Base-by-base conservation (phyloP, 1,140 invertebrate genomes). In the Diachasmimorpha longicaudata region DNA sequence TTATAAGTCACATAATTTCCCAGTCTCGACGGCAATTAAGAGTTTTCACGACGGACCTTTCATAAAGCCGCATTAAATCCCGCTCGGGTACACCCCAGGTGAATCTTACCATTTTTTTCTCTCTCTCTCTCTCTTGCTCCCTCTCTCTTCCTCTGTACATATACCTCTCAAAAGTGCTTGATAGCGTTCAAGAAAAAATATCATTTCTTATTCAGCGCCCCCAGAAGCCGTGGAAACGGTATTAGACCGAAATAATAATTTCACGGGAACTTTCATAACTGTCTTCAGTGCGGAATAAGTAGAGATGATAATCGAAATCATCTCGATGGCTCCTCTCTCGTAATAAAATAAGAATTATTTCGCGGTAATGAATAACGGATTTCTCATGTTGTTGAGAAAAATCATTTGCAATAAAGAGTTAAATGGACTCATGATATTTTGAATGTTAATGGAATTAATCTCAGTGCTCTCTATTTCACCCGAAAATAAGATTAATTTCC, bases 241-340 rank as follows among this genome's bases (percentile, higher is more conserved):
- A 81, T 83, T 84, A 83, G 83, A 78, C 78, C 80, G 79, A 79
- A 79, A 83, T 82, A 87, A 89, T 88, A 88, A 88, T 87, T 88
- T 81, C 85, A 82, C 85, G 85, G 85, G 85, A 42, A 87, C 85
- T 87, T 88, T 88, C 86, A 88, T 88, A 88, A 88, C 86, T 87
- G 86, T 88, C 82, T 76, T 21, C 80, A 76, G 67, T 72, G 58
- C 25, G 58, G 42, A 66, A 0, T 37, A 36, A 31, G 16, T 21
- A 21, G 23, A 19, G 66, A 67, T 69, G 73, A 48, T 48, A 52
- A 52, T 36, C 46, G 39, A 46, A 31, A 48, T 66, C 55, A 75
- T 72, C 58, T 63, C 37, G 42, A 48, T 42, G n/a, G 23, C 13
- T 10, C 44, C 23, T 31, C n/a, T 52, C 8, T 23, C 16, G 16